These are phyloP conservation scores for Bothrops jararaca DNA, from an alignment of 2,113 vertebrate species.

Conservation along the genomic window DNA sequence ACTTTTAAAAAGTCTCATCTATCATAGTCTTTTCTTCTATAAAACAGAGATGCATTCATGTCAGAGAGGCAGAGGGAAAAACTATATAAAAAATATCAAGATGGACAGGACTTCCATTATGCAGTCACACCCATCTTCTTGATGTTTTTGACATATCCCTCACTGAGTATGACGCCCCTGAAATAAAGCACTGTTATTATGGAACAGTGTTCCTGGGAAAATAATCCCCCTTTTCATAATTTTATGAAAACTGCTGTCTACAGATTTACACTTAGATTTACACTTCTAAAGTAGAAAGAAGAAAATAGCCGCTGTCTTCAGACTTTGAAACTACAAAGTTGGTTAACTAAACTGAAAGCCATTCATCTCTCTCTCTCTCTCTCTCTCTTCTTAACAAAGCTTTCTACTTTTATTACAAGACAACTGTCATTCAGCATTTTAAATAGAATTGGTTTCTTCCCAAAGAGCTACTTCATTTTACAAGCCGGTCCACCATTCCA, in stretches of 20 bases:
- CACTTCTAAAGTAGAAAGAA: background rate
- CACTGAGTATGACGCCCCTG: background rate
- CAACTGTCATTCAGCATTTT: constrained; percentile 20
- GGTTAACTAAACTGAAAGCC: constrained; percentile 7
- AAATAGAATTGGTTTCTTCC: constrained; percentile 25
- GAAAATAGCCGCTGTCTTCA: background rate
- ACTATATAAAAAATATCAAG: background rate
- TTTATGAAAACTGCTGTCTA: background rate
- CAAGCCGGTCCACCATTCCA: background rate
- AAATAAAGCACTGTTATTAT: background rate
- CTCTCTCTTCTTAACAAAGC: background rate
- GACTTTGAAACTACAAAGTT: background rate
- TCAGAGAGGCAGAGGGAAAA: background rate
- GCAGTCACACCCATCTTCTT: background rate
- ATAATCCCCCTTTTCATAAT: background rate
- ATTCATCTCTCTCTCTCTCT: constrained; percentile 8
- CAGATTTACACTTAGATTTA: background rate
- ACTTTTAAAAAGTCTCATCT: background rate
- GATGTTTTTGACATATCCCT: background rate
- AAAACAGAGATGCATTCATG: background rate
- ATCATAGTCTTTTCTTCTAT: background rate
- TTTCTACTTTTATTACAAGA: constrained; percentile 1
- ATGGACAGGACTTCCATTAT: background rate
- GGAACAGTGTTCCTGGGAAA: background rate
- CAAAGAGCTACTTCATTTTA: constrained; percentile 26